phyloP scores from a whole-genome alignment of 2,797 vertebrate genomes.

The Syngnathus rostellatus region DNA sequence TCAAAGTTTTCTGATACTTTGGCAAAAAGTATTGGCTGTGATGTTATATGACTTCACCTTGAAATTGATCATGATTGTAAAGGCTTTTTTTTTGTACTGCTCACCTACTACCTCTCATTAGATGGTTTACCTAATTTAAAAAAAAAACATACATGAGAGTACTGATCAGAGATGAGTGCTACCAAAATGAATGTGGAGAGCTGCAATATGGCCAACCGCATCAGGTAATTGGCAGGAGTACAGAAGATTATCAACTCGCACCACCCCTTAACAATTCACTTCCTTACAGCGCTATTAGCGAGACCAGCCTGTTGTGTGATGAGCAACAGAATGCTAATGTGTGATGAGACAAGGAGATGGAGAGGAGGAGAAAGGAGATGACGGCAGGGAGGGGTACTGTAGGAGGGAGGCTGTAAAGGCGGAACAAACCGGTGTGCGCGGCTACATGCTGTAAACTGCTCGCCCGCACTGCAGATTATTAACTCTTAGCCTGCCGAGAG shows the following conservation, averaged over 20 bases:
- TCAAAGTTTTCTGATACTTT: too few relatives aligned
- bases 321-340: constrained; percentile 34
- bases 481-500: constrained; percentile 63
- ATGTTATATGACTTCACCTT: background rate
- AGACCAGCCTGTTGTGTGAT: constrained; percentile 13
- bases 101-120: background rate
- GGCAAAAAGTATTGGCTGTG: too few relatives aligned
- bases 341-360: constrained; percentile 48
- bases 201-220: background rate
- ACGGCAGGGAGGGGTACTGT: constrained; percentile 25
- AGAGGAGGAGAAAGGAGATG: constrained; percentile 34
- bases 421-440: constrained; percentile 74
- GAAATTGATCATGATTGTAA: background rate
- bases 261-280: background rate
- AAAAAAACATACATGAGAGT: background rate
- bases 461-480: constrained; percentile 77
- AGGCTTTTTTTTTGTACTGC: background rate
- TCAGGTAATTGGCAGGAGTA: background rate
- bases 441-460: constrained; percentile 69
- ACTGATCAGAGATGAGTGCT: background rate
- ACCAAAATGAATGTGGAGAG: background rate
- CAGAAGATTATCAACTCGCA: background rate
- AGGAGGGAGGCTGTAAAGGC: constrained; percentile 46
- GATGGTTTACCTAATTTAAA: background rate
- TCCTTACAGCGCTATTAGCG: background rate